A percentile compares a stretch with the other conserved stretches of the same genome.
Evolutionary conservation across 2,113 vertebrate genomes (phyloP).

Genomic region (Corapipo altera): DNA sequence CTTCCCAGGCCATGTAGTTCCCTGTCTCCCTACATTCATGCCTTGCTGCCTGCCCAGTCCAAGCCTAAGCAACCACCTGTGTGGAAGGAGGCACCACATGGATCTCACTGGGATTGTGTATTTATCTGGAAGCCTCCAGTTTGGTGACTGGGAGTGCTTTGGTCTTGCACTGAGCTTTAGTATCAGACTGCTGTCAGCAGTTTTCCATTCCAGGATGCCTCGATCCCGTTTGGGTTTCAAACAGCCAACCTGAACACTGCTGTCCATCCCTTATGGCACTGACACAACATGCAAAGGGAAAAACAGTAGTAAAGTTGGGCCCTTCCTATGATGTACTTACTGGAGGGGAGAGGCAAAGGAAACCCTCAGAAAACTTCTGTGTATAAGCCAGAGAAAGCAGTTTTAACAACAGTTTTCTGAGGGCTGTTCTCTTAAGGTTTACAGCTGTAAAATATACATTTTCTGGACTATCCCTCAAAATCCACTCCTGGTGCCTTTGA

Average conservation of each 20-base stretch:
- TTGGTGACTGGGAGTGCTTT: background rate
- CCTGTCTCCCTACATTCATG: background rate
- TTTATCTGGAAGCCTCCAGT: background rate
- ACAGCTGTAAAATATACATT: background rate
- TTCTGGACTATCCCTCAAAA: background rate
- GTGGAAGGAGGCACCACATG: background rate
- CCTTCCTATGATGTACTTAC: background rate
- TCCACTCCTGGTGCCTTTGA: background rate
- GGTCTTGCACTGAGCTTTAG: background rate
- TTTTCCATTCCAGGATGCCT: background rate
- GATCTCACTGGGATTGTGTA: background rate
- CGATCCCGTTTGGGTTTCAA: background rate
- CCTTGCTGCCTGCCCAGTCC: background rate
- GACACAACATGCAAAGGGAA: background rate
- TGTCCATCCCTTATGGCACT: background rate
- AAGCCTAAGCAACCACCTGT: background rate
- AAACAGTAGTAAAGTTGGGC: background rate
- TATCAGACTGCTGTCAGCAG: background rate
- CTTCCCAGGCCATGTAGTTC: background rate
- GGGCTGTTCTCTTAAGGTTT: background rate
- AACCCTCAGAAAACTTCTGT: background rate
- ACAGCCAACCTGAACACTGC: background rate
- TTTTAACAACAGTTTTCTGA: background rate
- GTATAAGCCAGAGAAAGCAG: background rate
- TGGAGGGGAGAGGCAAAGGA: background rate